Conservation (phyloP, 2,113 vertebrate genomes). For the Pionites leucogaster region DNA sequence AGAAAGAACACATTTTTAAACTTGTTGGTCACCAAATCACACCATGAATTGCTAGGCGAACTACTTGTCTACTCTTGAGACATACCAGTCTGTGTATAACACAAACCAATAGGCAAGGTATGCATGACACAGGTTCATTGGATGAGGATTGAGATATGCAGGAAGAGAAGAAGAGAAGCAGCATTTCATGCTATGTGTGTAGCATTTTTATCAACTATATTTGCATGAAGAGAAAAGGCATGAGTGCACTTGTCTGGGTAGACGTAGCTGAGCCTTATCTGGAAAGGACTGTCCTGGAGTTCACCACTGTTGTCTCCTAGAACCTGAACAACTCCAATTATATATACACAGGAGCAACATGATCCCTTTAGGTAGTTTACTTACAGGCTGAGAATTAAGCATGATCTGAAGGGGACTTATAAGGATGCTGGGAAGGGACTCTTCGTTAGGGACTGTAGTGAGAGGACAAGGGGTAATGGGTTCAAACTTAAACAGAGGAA, state of each 20-base stretch:
- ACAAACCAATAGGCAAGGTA: not conserved
- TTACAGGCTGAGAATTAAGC: not conserved
- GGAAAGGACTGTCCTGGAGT: not conserved
- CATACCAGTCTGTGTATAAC: not conserved
- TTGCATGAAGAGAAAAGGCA: not conserved
- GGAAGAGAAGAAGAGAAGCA: not conserved
- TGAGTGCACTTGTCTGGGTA: accelerated
- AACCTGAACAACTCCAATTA: not conserved
- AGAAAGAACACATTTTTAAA: not conserved
- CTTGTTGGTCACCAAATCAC: not conserved
- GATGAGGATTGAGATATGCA: not conserved
- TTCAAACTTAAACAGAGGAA: too few relatives aligned
- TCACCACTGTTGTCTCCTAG: not conserved
- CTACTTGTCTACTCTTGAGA: not conserved
- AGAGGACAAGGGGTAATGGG: too few relatives aligned
- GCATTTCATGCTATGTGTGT: not conserved
- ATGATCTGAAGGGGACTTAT: too few relatives aligned
- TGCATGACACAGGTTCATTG: too few relatives aligned
- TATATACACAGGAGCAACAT: not conserved
- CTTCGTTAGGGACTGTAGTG: too few relatives aligned
- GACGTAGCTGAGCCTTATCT: not conserved
- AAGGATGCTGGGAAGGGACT: too few relatives aligned
- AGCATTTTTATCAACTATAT: not conserved
- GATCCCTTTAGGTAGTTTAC: not conserved
- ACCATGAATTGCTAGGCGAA: not conserved